These are phyloP conservation scores for Cololabis saira DNA, from an alignment of 2,113 vertebrate genomes.

Conservation along the genomic window DNA sequence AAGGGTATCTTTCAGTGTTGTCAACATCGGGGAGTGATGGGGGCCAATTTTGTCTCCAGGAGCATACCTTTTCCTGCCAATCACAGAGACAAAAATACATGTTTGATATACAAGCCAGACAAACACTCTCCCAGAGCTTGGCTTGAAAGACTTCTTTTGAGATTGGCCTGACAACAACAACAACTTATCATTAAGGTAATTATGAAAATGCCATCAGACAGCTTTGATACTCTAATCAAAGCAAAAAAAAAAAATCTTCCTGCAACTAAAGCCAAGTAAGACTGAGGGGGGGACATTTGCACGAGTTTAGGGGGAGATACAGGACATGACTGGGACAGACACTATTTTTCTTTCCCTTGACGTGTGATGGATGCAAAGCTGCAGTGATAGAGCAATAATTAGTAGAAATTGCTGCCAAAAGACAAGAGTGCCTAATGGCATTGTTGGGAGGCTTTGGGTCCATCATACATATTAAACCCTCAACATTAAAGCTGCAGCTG, in stretches of 20 bases:
- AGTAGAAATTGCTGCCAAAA: slow-evolving; percentile 42
- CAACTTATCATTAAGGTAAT: slow-evolving; percentile 50
- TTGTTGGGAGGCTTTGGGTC: slow-evolving; percentile 27
- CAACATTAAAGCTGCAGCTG: slow-evolving; percentile 47
- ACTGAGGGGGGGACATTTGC: slow-evolving; percentile 17
- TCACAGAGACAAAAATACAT: slow-evolving; percentile 8
- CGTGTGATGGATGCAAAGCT: slow-evolving; percentile 29
- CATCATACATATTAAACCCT: slow-evolving; percentile 26
- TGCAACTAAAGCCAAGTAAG: slow-evolving; percentile 26
- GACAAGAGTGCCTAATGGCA: slow-evolving; percentile 24
- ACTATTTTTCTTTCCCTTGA: slow-evolving; percentile 27
- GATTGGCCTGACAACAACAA: slow-evolving; percentile 30
- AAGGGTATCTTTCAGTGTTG: background rate
- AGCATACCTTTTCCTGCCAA: background rate
- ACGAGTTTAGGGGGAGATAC: slow-evolving; percentile 19
- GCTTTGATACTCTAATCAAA: slow-evolving; percentile 57
- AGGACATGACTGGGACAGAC: slow-evolving; percentile 19
- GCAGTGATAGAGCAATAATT: slow-evolving; percentile 42
- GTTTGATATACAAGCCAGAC: slow-evolving; percentile 23
- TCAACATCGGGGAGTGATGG: background rate
- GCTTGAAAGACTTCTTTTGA: slow-evolving; percentile 22
- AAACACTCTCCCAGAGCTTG: background rate
- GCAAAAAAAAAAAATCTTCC: background rate
- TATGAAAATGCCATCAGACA: slow-evolving; percentile 58
- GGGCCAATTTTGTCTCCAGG: background rate